Base-by-base conservation (phyloP, 2,113 vertebrate genomes). In the Coracopsis vasa region DNA sequence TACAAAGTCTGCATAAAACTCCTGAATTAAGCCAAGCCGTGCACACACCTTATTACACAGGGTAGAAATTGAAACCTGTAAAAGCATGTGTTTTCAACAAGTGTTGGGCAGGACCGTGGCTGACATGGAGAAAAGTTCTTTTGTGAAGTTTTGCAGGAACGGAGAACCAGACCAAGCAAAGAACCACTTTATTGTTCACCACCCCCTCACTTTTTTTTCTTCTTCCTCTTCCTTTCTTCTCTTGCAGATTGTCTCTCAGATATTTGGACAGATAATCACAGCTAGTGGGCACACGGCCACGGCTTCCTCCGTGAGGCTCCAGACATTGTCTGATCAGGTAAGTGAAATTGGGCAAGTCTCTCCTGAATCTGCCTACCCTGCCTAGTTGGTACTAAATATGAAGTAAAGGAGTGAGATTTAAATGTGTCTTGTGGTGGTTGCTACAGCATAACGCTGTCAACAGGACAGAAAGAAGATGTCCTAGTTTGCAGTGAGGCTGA, bases 241-340 rank as follows among this genome's bases (percentile, higher is more conserved):
- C 70, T 87, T 95, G 70, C 80, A 95, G 86, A 85, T 75, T 15
- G 16, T 42, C 64, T 95, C 42, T 91, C 50, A 64, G 72, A 50
- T 91, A 60, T 31, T 79, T 95, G 80, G 77, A 85, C 77, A 94
- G 86, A 81, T 47, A 92, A 79, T 65, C 56, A 67, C 56, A 82
- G 53, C 78, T 75, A 56, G 44, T 56, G 61, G 56, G 86, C 77
- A 86, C 33, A 29, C 0, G 5, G 92, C 51, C 89, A 92, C 17
- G 25, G 17, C 67, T 87, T 91, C 73, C 73, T 79, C 44, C 35
- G 23, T 24, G 61, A 56, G 18, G 51, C 86, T 94, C 66, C 73
- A 79, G 31, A 54, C 1, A 2, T 78, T 60, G 83, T 54, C 86
- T 75, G 72, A 81, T 86, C 83, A 78, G 69, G 82, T 83, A 69